A percentile compares a stretch with the other conserved stretches of the same genome.
These are phyloP conservation scores for Panurus biarmicus DNA, from an alignment of 2,113 vertebrate genomes.

Conservation along the genomic window DNA sequence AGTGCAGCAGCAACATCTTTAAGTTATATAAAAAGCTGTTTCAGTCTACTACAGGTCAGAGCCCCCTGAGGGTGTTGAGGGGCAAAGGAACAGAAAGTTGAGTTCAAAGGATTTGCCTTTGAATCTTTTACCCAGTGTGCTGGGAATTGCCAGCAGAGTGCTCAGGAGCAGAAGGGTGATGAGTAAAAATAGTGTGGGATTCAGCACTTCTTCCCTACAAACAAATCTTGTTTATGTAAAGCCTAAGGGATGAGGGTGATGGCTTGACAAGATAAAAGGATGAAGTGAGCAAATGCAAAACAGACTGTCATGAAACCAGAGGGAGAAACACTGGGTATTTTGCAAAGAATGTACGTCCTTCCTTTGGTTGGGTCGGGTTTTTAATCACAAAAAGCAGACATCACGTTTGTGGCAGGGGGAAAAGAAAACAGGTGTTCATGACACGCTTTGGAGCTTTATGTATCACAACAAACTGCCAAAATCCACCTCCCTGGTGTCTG, in stretches of 20 bases:
- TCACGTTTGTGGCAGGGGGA: not conserved
- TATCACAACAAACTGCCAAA: not conserved
- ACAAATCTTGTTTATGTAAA: not conserved
- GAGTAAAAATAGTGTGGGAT: not conserved
- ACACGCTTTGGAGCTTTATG: not conserved
- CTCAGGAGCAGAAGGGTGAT: not conserved
- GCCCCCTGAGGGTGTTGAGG: not conserved
- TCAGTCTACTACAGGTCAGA: not conserved
- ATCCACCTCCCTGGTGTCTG: not conserved
- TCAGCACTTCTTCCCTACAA: not conserved
- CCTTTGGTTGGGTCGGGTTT: not conserved
- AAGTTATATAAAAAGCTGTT: not conserved
- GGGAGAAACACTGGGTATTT: not conserved
- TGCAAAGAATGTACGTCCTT: not conserved
- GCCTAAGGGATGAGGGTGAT: not conserved
- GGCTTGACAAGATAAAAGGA: not conserved
- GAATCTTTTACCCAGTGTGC: not conserved
- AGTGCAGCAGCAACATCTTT: not conserved
- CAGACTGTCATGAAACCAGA: not conserved
- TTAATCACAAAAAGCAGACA: not conserved
- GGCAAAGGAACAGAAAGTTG: not conserved
- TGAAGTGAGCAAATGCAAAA: not conserved
- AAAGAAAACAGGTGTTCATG: not conserved
- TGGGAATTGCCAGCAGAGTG: fast-evolving
- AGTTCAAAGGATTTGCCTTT: not conserved